Base-by-base conservation (phyloP, 2,113 vertebrate genomes). In the Pteropus alecto region DNA sequence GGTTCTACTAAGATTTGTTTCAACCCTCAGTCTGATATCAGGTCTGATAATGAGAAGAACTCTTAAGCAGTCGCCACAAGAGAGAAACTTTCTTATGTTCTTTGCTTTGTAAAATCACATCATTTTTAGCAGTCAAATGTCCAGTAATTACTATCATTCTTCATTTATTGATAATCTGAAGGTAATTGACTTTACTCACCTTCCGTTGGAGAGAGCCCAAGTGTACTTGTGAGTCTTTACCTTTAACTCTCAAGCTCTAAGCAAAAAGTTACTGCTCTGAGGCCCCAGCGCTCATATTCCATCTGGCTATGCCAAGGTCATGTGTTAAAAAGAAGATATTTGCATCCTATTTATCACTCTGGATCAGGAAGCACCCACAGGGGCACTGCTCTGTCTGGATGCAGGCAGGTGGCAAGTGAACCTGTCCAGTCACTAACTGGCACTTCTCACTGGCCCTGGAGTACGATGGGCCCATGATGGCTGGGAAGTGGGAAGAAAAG, bases 261-360 rank as follows among this genome's bases (percentile, higher is more conserved):
- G 71, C 77, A 87, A 96, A 97, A 87, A 26, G 71, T 28, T 54
- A 56, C 54, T 87, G 65, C 48, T 94, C 81, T 65, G 56, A 70
- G 63, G 16, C 28, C 30, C 65, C 2, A 60, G 73, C 87, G 0
- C 1, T 94, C 93, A 54, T 51, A 38, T 74, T 74, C 74, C 89
- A 68, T 38, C 60, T 89, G 41, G n/a, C 70, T 87, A 28, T 28
- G 70, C 48, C 95, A 92, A 51, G 88, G 13, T 33, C 60, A 21
- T 33, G 28, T 63, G 86, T 91, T 79, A 95, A 82, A 95, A 96
- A 87, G 56, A 96, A 87, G 46, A 63, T 84, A 98, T 98, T 98
- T 98, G 97, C 98, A 98, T 98, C 54, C 41, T 2, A 3, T 28
- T 97, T 76, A 96, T 97, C 87, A 79, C 38, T 90, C 68, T 74